phyloP scores from a whole-genome alignment of 1,140 invertebrate species.

The Papilio glaucus region DNA sequence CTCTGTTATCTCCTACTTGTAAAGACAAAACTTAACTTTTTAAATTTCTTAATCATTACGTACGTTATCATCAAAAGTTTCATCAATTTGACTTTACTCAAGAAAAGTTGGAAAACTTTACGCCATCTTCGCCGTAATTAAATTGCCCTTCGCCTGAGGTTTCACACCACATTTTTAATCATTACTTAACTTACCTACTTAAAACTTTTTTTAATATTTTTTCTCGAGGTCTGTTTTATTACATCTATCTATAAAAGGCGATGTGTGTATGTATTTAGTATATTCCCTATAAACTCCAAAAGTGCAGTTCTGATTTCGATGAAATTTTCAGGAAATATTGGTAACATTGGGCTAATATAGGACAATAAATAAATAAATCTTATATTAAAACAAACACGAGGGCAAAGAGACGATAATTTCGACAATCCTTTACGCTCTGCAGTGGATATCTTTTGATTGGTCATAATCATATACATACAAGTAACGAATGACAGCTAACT shows the following conservation, averaged over 20 bases:
- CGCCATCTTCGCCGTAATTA: slow-evolving; percentile 2
- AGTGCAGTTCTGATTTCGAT: neutral
- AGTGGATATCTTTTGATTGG: too few relatives aligned
- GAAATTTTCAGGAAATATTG: neutral
- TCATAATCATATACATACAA: too few relatives aligned
- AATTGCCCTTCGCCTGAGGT: neutral
- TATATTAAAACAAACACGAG: too few relatives aligned
- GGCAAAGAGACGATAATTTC: too few relatives aligned
- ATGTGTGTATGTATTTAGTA: too few relatives aligned
- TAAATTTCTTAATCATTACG: neutral
- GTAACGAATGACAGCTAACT: too few relatives aligned
- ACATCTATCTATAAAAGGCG: too few relatives aligned
- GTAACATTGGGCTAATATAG: too few relatives aligned
- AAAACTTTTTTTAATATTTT: neutral
- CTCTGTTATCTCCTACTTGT: neutral
- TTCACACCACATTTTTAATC: slow-evolving; percentile 25
- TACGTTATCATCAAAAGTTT: slow-evolving; percentile 13
- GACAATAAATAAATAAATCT: too few relatives aligned
- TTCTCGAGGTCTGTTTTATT: neutral
- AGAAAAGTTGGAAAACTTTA: neutral
- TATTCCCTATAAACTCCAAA: neutral
- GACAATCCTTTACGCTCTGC: too few relatives aligned
- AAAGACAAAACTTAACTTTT: neutral
- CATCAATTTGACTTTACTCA: slow-evolving; percentile 10
- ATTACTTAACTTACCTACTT: neutral